Evolutionary conservation across 2,113 vertebrate genomes (phyloP).

Genomic region (Pygoscelis antarcticus): DNA sequence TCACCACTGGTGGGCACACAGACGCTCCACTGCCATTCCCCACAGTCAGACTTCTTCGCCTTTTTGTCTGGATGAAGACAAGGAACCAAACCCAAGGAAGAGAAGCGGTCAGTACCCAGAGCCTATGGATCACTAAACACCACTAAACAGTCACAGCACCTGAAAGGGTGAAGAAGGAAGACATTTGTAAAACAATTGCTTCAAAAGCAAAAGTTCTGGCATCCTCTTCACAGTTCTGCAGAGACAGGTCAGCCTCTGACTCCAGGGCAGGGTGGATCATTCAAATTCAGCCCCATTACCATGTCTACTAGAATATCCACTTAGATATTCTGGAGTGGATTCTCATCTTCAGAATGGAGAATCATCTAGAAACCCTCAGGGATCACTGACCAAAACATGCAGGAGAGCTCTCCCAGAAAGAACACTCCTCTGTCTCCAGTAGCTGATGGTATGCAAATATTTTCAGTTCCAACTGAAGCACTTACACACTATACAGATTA

Average conservation of each 20-base stretch:
- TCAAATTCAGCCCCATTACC: background rate
- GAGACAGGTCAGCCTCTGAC: background rate
- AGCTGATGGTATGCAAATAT: background rate
- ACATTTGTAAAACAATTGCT: fast-evolving
- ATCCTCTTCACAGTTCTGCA: background rate
- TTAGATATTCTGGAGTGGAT: background rate
- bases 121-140: background rate
- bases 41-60: conserved; percentile 93
- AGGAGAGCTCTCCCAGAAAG: background rate
- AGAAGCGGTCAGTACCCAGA: background rate
- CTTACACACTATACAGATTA: background rate
- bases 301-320: background rate
- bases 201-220: background rate
- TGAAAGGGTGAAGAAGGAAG: background rate
- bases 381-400: background rate
- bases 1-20: conserved; percentile 93
- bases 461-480: background rate
- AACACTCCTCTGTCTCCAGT: background rate
- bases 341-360: background rate
- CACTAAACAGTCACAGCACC: background rate
- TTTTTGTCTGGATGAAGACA: conserved; percentile 84
- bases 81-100: background rate
- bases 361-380: background rate
- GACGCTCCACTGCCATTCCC: conserved; percentile 97
- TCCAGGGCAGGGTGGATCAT: background rate